Percentiles rank a stretch among this genome's conserved stretches.
These are phyloP conservation scores for Polyommatus icarus DNA, from an alignment of 2,888 invertebrate species.

Conservation along the genomic window DNA sequence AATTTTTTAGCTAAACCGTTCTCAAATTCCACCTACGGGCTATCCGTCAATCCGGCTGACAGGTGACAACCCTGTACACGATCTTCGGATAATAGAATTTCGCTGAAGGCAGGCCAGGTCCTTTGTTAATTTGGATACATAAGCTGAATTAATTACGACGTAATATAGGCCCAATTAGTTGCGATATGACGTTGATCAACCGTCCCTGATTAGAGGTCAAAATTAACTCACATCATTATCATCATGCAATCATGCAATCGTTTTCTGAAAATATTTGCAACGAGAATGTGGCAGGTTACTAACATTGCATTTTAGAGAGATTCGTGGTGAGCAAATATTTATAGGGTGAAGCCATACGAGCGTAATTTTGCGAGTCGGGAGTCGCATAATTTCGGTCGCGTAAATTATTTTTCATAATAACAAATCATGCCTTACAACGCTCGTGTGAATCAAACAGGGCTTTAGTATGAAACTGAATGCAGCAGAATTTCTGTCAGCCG, in stretches of 20 bases:
- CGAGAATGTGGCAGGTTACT: neutral
- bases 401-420: too few species aligned
- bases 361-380: too few species aligned
- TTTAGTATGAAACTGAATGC: too few species aligned
- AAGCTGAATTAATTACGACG: conserved; percentile 13
- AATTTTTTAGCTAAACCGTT: neutral
- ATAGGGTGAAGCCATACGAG: too few species aligned
- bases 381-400: too few species aligned
- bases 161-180: conserved; percentile 5
- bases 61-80: conserved; percentile 5
- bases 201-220: conserved; percentile 10
- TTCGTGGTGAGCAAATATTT: too few species aligned
- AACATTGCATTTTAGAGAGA: too few species aligned
- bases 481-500: too few species aligned
- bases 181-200: conserved; percentile 13
- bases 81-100: conserved; percentile 16
- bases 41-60: conserved; percentile 19
- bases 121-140: conserved; percentile 17
- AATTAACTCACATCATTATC: conserved; percentile 1
- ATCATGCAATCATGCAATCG: neutral
- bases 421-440: too few species aligned
- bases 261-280: neutral
- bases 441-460: too few species aligned
- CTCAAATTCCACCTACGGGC: conserved; percentile 8
- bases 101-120: neutral